Conservation (phyloP, 1,140 invertebrate species). For the Drosophila tristis region DNA sequence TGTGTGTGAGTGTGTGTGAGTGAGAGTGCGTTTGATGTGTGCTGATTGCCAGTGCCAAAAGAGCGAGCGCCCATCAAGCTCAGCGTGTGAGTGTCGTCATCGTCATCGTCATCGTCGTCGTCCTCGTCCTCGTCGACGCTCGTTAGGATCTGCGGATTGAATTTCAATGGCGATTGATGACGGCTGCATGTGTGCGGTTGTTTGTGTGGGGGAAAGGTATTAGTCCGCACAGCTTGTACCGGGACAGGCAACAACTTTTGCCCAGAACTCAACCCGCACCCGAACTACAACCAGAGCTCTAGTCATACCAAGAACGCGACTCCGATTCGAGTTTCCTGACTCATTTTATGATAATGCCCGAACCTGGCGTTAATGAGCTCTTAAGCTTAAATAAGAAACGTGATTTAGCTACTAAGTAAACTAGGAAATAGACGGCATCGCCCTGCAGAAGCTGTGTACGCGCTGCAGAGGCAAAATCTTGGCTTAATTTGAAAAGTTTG, state of each 20-base stretch:
- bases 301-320: constrained; percentile 42
- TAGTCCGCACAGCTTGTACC: constrained; percentile 36
- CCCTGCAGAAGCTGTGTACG: constrained; percentile 11
- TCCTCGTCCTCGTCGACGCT: constrained; percentile 25
- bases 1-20: constrained; percentile 5
- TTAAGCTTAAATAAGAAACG: constrained; percentile 83
- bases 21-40: constrained; percentile 70
- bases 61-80: constrained; percentile 62
- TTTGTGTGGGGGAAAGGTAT: constrained; percentile 22
- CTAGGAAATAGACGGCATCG: constrained; percentile 59
- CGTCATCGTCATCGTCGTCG: too few species aligned
- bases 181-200: constrained; percentile 27
- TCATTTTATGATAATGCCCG: constrained; percentile 80
- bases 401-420: constrained; percentile 83
- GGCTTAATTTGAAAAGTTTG: constrained; percentile 81
- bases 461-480: constrained; percentile 59
- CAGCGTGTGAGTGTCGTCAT: constrained; percentile 53
- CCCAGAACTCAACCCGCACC: constrained; percentile 19
- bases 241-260: constrained; percentile 47
- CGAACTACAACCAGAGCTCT: too few species aligned
- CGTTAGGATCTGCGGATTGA: constrained; percentile 78
- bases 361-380: constrained; percentile 82
- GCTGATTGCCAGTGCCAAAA: constrained; percentile 70
- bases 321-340: constrained; percentile 41
- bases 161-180: constrained; percentile 83